Percentiles rank a stretch among this genome's conserved stretches.
These are phyloP conservation scores for Eulithis prunata DNA, from an alignment of 2,888 invertebrate species.

Conservation along the genomic window DNA sequence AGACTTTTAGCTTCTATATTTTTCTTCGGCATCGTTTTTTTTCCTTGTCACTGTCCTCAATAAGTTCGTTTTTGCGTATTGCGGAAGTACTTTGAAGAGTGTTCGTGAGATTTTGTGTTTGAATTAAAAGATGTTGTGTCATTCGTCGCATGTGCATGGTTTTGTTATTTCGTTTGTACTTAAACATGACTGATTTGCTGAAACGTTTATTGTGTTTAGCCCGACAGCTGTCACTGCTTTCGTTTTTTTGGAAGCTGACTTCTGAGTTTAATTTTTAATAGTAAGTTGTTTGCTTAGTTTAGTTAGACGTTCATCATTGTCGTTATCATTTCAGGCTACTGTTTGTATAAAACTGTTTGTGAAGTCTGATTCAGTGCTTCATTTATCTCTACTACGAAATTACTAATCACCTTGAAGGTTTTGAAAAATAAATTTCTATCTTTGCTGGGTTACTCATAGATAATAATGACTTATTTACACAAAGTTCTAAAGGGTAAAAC, in stretches of 20 bases:
- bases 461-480: neutral
- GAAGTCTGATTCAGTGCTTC: conserved; percentile 2
- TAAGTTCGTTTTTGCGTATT: conserved; percentile 48
- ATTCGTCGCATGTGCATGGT: conserved; percentile 45
- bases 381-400: conserved; percentile 6
- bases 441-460: neutral
- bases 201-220: conserved; percentile 45
- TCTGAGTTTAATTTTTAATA: conserved; percentile 25
- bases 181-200: conserved; percentile 57
- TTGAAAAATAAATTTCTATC: neutral
- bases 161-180: conserved; percentile 47
- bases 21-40: conserved; percentile 37
- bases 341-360: conserved; percentile 18
- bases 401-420: neutral
- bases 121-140: conserved; percentile 57
- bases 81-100: conserved; percentile 57
- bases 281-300: conserved; percentile 5
- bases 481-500: neutral
- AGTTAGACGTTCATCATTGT: conserved; percentile 26
- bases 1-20: conserved; percentile 10
- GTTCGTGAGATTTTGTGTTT: conserved; percentile 54
- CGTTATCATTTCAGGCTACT: conserved; percentile 15
- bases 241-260: conserved; percentile 9
- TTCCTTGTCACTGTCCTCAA: conserved; percentile 6
- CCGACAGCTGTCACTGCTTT: conserved; percentile 37